Conservation (phyloP, 2,888 invertebrate genomes). For the Dioctria rufipes region DNA sequence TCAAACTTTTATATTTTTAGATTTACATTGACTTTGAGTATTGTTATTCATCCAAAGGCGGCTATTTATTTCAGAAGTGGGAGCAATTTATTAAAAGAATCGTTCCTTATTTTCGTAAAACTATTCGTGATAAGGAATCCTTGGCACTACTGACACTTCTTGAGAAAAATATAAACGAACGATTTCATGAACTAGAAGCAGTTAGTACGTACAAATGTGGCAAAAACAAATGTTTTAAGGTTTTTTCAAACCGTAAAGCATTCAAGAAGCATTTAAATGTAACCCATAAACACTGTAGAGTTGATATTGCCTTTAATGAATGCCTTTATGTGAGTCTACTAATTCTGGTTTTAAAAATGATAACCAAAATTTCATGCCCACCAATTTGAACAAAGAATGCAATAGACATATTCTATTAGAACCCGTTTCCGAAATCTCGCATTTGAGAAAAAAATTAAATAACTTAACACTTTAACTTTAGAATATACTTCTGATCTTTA, state of each 20-base stretch:
- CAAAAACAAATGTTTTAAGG: neutral
- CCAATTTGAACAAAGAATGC: neutral
- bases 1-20: neutral
- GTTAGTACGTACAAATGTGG: neutral
- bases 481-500: neutral
- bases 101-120: neutral
- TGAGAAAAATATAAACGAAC: conserved; percentile 9
- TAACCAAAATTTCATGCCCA: neutral
- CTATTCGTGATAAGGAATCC: neutral
- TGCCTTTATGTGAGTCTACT: neutral
- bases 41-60: neutral
- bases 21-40: conserved; percentile 9
- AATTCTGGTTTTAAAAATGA: neutral
- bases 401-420: neutral
- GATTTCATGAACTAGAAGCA: neutral
- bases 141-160: neutral
- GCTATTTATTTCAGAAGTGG: conserved; percentile 2
- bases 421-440: neutral
- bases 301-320: neutral
- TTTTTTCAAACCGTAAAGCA: neutral
- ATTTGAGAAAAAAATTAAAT: neutral
- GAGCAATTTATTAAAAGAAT: neutral
- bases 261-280: neutral
- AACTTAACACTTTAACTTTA: neutral
- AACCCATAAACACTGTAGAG: neutral